Base-by-base conservation (phyloP, 2,797 vertebrate species). In the Darevskia nairensis region DNA sequence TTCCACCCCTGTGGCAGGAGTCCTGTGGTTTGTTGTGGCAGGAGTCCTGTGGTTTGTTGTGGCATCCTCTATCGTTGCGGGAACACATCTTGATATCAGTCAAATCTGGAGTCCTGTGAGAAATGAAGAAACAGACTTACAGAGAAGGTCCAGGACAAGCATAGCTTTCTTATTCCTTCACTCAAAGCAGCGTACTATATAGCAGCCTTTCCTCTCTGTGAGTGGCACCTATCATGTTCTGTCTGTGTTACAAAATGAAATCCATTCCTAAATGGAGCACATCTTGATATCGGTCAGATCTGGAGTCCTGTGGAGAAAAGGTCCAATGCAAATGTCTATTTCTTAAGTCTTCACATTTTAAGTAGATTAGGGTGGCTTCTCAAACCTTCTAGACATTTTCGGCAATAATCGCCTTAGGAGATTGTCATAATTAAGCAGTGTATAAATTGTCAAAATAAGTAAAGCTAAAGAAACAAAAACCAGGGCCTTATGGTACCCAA, bases 31-130 rank as follows among this genome's bases (percentile, higher is more conserved):
- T 23, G 15, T 61, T 76, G 93, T 93, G 90, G 91, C 94, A 44
- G 0, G 59, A 27, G 3, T 69, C 66, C 29, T 50, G 21, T 1
- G 59, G 74, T 8, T 1, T 25, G 17, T 64, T 35, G 11, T 59
- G 93, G 79, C 92, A 82, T 3, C 55, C 92, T 90, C 92, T 84
- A 66, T 94, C 90, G 25, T 39, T 88, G 1, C 90, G 95, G 87
- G 95, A 95, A 75, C 94, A 95, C 95, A 96, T 96, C 6, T 82
- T 88, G 0, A n/a, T 5, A 55, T 0, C 0, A 1, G 2, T 1
- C 83, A 8, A 0, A 1, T 0, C 2, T 3, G 0, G 1, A 8
- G 1, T 41, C n/a, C 90, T 93, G 86, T 2, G 50, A n/a, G 74
- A 72, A 72, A 19, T 7, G 3, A 68, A 64, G 59, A 86, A 59